phyloP scores from a whole-genome alignment of 2,888 invertebrate species.

The Esperia sulphurella region DNA sequence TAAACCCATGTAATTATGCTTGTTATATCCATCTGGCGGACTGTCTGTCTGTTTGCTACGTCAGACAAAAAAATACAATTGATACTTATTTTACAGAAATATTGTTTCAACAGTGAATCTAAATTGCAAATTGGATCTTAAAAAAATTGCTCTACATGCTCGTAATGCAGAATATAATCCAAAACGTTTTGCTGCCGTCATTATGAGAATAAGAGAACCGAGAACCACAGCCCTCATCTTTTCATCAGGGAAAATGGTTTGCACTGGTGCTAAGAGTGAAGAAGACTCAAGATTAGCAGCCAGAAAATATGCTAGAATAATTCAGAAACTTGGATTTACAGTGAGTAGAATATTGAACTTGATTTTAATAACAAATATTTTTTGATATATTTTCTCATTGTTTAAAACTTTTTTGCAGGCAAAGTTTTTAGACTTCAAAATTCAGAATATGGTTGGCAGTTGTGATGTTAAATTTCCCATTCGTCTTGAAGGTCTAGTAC shows the following conservation, averaged over 20 bases:
- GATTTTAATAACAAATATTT: neutral
- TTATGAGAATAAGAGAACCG: conserved; percentile 95
- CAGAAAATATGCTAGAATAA: conserved; percentile 90
- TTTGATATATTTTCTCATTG: neutral
- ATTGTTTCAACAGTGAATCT: conserved; percentile 99
- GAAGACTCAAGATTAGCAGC: conserved; percentile 88
- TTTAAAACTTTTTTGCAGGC: conserved; percentile 77
- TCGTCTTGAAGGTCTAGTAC: conserved; percentile 85
- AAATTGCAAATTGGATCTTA: conserved; percentile 95
- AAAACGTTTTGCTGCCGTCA: conserved; percentile 98
- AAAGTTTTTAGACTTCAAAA: conserved; percentile 89
- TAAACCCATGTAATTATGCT: too few relatives aligned
- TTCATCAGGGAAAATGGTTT: conserved; percentile 91
- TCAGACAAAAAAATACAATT: neutral
- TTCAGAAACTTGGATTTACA: conserved; percentile 89
- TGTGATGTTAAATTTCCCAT: conserved; percentile 89
- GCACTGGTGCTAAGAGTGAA: conserved; percentile 91
- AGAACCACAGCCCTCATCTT: conserved; percentile 90
- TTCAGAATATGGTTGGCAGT: conserved; percentile 90
- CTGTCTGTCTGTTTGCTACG: too few relatives aligned
- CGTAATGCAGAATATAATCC: conserved; percentile 99
- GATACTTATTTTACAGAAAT: conserved; percentile 82
- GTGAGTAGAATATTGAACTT: conserved; percentile 63
- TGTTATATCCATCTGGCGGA: too few relatives aligned
- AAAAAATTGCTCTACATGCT: conserved; percentile 97